Evolutionary conservation across 1,140 invertebrate species (phyloP).

Genomic region (Samia ricini): DNA sequence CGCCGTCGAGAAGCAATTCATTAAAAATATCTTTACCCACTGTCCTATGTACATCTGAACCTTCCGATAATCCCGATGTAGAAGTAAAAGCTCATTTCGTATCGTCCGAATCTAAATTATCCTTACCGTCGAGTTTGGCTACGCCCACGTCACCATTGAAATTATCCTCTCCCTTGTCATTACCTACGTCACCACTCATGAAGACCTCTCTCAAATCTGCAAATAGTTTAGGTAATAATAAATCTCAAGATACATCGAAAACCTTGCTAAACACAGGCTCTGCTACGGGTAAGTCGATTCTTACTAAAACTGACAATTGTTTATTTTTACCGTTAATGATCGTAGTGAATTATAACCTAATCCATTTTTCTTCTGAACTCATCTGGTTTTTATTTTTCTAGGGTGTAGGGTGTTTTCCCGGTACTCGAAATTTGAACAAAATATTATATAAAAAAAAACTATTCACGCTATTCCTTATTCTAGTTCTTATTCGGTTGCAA

Average conservation of each 20-base stretch:
- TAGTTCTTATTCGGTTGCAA: too few species aligned
- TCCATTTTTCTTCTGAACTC: not conserved
- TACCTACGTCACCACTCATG: slow-evolving; percentile 55
- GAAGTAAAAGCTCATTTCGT: slow-evolving; percentile 33
- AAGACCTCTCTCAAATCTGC: slow-evolving; percentile 37
- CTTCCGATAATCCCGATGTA: slow-evolving; percentile 33
- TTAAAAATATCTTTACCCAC: slow-evolving; percentile 57
- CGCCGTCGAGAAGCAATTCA: slow-evolving; percentile 39
- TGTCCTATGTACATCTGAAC: slow-evolving; percentile 52
- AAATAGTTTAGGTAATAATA: slow-evolving; percentile 36
- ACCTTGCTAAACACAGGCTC: slow-evolving; percentile 46
- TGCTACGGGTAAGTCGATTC: slow-evolving; percentile 58
- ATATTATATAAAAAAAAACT: too few species aligned
- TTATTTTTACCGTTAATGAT: not conserved
- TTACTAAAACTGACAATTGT: not conserved
- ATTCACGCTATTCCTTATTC: too few species aligned
- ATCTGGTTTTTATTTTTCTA: not conserved
- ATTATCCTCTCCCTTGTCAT: slow-evolving; percentile 55
- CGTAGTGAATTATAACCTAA: not conserved
- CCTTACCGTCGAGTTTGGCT: slow-evolving; percentile 56
- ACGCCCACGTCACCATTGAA: slow-evolving; percentile 61
- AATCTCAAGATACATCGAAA: slow-evolving; percentile 31
- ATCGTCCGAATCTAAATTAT: slow-evolving; percentile 60
- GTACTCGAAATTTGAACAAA: too few species aligned
- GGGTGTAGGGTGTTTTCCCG: too few species aligned